phyloP scores from a whole-genome alignment of 1,140 invertebrate species.

The Cherax destructor region DNA sequence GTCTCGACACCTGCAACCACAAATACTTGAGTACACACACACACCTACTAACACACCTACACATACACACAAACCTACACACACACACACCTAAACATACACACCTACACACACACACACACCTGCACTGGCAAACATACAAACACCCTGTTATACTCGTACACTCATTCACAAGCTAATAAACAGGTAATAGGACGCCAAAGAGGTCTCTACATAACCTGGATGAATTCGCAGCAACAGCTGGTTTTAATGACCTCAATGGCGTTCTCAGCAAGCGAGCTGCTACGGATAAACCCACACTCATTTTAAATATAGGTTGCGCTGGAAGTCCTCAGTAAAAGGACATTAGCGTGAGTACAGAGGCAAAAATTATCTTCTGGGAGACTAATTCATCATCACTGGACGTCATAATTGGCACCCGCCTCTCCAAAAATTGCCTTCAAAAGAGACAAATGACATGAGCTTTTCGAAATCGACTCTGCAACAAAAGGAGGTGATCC shows the following conservation, averaged over 20 bases:
- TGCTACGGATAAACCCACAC: not conserved
- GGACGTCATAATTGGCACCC: constrained; percentile 57
- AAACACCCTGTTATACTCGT: not conserved
- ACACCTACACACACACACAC: not conserved
- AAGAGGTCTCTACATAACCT: constrained; percentile 17
- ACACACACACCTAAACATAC: not conserved
- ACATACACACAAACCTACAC: not conserved
- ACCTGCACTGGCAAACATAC: not conserved
- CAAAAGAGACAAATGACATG: constrained; percentile 65
- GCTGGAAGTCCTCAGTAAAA: not conserved
- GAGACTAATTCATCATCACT: constrained; percentile 44
- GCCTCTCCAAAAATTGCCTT: constrained; percentile 57
- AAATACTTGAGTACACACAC: too few species aligned
- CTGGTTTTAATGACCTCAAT: constrained; percentile 33
- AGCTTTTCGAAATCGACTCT: constrained; percentile 60
- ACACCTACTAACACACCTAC: not conserved
- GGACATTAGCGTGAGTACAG: constrained; percentile 41
- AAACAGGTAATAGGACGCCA: not conserved
- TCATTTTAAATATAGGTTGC: not conserved
- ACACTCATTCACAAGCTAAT: not conserved
- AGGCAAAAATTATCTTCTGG: constrained; percentile 38
- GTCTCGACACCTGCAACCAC: too few species aligned
- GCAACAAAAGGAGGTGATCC: constrained; percentile 48
- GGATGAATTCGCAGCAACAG: constrained; percentile 43
- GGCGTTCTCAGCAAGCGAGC: not conserved